These are phyloP conservation scores for Condylura cristata DNA, from an alignment of 2,113 vertebrate species.

Conservation along the genomic window DNA sequence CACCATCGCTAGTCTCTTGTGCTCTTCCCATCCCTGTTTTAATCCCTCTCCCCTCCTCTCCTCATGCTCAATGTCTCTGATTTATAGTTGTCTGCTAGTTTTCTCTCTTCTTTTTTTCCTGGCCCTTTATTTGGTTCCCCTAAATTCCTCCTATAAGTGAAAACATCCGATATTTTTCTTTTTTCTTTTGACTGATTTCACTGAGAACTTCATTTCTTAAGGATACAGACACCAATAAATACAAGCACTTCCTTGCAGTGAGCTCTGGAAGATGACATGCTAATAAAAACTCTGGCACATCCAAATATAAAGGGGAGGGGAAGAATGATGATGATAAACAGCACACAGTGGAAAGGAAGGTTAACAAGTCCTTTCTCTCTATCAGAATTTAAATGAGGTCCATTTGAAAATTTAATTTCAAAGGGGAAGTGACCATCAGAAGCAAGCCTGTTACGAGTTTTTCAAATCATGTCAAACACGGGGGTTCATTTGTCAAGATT, in stretches of 20 bases:
- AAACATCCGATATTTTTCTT: no score
- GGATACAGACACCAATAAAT: background rate
- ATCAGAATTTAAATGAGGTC: slow-evolving; percentile 43
- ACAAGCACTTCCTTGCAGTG: background rate
- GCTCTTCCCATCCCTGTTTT: no score
- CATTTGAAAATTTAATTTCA: slow-evolving; percentile 58
- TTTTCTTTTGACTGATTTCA: no score
- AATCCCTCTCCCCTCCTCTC: no score
- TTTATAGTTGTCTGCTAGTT: no score
- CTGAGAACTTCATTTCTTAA: background rate
- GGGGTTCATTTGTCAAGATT: slow-evolving; percentile 79
- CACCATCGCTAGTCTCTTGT: no score
- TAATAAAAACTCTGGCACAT: background rate
- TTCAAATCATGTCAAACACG: slow-evolving; percentile 66
- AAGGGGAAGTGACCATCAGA: slow-evolving; percentile 66
- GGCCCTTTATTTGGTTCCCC: no score
- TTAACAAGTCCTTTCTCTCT: background rate
- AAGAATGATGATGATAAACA: background rate
- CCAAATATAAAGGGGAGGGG: no score
- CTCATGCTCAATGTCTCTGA: no score
- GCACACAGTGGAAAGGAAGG: background rate
- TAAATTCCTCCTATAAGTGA: no score
- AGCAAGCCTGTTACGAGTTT: slow-evolving; percentile 50
- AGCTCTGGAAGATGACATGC: background rate
- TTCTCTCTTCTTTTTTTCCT: no score